A percentile compares a stretch with the other conserved stretches of the same genome.
Conservation (phyloP, 1,140 invertebrate genomes). For the Plodia interpunctella region DNA sequence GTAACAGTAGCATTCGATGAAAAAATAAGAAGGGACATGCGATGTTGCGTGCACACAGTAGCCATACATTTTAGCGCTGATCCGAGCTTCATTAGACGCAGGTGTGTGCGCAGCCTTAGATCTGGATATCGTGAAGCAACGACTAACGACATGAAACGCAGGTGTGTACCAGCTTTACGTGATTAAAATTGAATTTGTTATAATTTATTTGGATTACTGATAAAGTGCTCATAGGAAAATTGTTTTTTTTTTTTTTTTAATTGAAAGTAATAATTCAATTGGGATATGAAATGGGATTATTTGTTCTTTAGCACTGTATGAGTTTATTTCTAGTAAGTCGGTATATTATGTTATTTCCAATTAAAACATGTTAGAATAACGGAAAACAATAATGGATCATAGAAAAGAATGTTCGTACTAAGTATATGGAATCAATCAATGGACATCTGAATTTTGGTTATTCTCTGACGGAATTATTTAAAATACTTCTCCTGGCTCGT, state of each 20-base stretch:
- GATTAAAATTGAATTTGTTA: not conserved
- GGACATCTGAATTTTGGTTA: too few relatives aligned
- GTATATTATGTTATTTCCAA: too few relatives aligned
- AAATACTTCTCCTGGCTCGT: too few relatives aligned
- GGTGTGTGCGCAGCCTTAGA: constrained; percentile 28
- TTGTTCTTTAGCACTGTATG: too few relatives aligned
- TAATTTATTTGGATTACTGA: not conserved
- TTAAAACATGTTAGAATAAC: too few relatives aligned
- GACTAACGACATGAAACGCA: constrained; percentile 17
- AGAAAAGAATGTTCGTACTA: too few relatives aligned
- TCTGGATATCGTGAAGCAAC: constrained; percentile 13
- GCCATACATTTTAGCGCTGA: constrained; percentile 25
- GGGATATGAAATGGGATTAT: not conserved
- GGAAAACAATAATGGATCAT: too few relatives aligned
- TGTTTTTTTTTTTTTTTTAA: not conserved
- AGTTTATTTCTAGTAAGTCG: too few relatives aligned
- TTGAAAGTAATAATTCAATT: not conserved
- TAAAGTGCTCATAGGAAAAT: constrained; percentile 8
- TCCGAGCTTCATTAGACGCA: constrained; percentile 32
- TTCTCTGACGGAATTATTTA: too few relatives aligned
- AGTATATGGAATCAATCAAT: too few relatives aligned
- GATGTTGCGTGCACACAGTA: constrained; percentile 47
- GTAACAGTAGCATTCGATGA: constrained; percentile 14
- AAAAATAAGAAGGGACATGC: constrained; percentile 36
- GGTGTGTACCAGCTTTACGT: not conserved